Base-by-base conservation (phyloP, 2,888 invertebrate genomes). In the Xanthia togata region DNA sequence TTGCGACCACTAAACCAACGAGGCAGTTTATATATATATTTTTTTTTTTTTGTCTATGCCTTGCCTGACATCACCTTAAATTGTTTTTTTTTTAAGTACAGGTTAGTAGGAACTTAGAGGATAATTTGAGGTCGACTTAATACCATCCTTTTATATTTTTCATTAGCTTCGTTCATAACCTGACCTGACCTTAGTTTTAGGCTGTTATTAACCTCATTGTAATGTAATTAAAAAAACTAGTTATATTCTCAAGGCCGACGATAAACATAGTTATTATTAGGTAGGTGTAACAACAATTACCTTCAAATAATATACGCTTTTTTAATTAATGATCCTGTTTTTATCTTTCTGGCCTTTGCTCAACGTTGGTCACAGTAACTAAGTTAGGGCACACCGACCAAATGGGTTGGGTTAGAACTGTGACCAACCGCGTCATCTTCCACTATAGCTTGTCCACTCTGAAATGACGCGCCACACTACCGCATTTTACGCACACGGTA, bases 111-210 rank as follows among this genome's bases (percentile, higher is more conserved):
- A 23, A 50, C 14, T 35, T 11, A 17, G 9, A 17, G 23, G 35
- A 68, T 17, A n/a, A 11, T 68, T n/a, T 17, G 23, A 23, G 23
- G 31, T 50, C 3, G 23, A 72, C 23, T 23, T 26, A 14, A 59
- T 47, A 9, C n/a, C 76, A 5, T 67, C 35, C 14, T 38, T 23
- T 14, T 38, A 11, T 71, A 59, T 41, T 71, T 69, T 50, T 31
- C 4, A 55, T 38, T 38, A 31, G 4, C n/a, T 60, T 71, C 60
- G 35, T 70, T 77, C 73, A 55, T 63, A 73, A 79, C 23, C 41
- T 41, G 12, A 79, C 14, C 12, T 80, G 47, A 80, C 81, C 81
- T 77, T 80, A 44, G 62, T n/a, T 73, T 77, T 38, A 55, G 53
- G 53, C 31, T 41, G 55, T 31, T 41, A 41, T 78, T 81, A 63